A percentile compares a stretch with the other conserved stretches of the same genome.
phyloP scores from a whole-genome alignment of 1,140 invertebrate genomes.

The Diorhabda carinulata region DNA sequence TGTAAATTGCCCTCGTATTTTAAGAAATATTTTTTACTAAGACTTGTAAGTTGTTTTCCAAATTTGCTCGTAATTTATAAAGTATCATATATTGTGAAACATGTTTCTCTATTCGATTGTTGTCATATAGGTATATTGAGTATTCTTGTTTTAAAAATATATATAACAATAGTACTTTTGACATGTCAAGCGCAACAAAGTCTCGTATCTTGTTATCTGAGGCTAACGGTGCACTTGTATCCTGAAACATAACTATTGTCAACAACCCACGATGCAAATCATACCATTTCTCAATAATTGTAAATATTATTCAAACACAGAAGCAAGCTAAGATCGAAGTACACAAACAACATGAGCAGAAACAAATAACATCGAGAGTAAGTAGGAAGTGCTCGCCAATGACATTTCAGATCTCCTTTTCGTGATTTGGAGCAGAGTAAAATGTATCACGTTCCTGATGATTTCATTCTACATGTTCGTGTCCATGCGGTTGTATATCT shows the following conservation, averaged over 20 bases:
- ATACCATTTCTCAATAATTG: conserved; percentile 2
- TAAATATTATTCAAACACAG: not conserved
- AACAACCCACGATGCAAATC: not conserved
- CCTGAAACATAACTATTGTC: not conserved
- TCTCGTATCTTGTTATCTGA: too few species aligned
- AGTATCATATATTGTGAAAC: too few species aligned
- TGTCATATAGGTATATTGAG: too few species aligned
- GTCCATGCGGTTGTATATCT: not conserved
- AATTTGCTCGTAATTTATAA: too few species aligned
- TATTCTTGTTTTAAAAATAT: too few species aligned
- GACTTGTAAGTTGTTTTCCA: too few species aligned
- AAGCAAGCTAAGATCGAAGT: not conserved
- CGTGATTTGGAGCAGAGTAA: not conserved
- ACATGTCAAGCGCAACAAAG: too few species aligned
- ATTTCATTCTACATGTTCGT: not conserved
- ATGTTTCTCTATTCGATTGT: too few species aligned
- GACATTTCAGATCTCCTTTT: conserved; percentile 1
- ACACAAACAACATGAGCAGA: conserved; percentile 2
- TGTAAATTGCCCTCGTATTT: too few species aligned
- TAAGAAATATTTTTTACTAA: too few species aligned
- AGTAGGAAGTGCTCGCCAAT: not conserved
- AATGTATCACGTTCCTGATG: conserved; percentile 1
- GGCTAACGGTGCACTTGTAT: not conserved
- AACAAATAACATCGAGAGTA: not conserved
- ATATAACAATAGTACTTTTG: too few species aligned